Evolutionary conservation across 2,113 vertebrate species (phyloP), one percentile per base, ranked within the genome.

Genomic region (Dicrurus megarhynchus): DNA sequence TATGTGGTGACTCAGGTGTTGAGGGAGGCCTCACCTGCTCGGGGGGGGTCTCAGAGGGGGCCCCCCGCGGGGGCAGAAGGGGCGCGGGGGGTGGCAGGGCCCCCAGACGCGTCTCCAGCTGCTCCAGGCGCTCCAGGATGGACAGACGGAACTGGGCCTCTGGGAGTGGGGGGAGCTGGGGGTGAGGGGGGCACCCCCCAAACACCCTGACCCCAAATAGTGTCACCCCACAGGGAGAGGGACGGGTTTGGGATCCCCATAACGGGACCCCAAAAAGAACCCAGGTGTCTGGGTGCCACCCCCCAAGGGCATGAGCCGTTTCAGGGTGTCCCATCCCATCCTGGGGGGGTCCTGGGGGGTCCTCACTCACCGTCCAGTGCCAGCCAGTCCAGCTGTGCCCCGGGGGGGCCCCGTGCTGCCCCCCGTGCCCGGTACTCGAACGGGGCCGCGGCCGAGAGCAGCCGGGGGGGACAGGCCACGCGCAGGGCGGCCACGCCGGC

Each of bases 301-400:
- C 17, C 11, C 3, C 1, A 3, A 12, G 28, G 42, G 4, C 26
- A 27, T 8, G 53, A 17, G 22, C n/a, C 8, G 3, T 15, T 13
- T 13, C 5, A 3, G 18, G 53, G 53, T 13, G 4, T 24, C 13
- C 4, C 3, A 4, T 16, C 24, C 50, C 2, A 0, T n/a, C 8
- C n/a, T 1, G 3, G 9, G 39, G 35, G 23, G 4, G 7, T 52
- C 26, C 8, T 8, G 17, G 37, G 35, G 32, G 11, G 17, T 33
- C 50, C 50, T 9, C 35, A 67, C 83, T 85, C 83, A 75, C 83
- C 83, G 2, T 85, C 83, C 83, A 85, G 83, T 2, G 83, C 83
- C 60, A 85, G 60, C 83, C 83, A 85, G 60, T 85, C 83, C 70
- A 85, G 60, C 83, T 85, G 83, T 13, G 83, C 70, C 57, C 81